Conservation (phyloP, 1,140 invertebrate genomes). For the Psix sp. region DNA sequence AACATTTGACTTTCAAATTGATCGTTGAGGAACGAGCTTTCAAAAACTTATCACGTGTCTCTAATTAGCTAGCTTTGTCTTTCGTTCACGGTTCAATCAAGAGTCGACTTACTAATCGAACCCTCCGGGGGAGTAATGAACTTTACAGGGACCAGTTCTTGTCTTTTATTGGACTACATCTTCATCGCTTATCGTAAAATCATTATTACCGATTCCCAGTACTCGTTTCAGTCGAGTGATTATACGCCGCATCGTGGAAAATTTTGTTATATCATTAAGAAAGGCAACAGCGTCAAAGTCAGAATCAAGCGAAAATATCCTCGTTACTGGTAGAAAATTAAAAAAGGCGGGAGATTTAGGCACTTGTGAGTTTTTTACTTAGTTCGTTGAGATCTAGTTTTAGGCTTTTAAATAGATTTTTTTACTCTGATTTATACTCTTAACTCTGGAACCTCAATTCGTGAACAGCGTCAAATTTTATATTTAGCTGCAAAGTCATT, state of each 20-base stretch:
- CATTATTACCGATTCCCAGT: slow-evolving; percentile 48
- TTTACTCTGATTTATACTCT: no score
- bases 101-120: slow-evolving; percentile 53
- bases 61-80: slow-evolving; percentile 55
- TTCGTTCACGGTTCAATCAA: slow-evolving; percentile 56
- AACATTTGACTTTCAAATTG: slow-evolving; percentile 31
- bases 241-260: slow-evolving; percentile 24
- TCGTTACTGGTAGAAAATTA: slow-evolving; percentile 37
- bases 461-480: slow-evolving; percentile 28
- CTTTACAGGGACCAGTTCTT: slow-evolving; percentile 52
- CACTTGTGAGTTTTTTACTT: slow-evolving; percentile 25
- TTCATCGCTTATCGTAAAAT: slow-evolving; percentile 49
- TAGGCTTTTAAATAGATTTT: slow-evolving; percentile 38
- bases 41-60: slow-evolving; percentile 54
- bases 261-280: slow-evolving; percentile 48
- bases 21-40: slow-evolving; percentile 24
- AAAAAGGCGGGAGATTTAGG: slow-evolving; percentile 18
- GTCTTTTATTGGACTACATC: slow-evolving; percentile 44
- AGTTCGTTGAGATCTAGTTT: slow-evolving; percentile 16
- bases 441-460: no score
- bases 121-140: slow-evolving; percentile 53
- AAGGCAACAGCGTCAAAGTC: slow-evolving; percentile 34
- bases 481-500: slow-evolving; percentile 36
- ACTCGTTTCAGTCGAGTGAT: slow-evolving; percentile 30
- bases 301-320: slow-evolving; percentile 30